These are phyloP conservation scores for Hypsopygia costalis DNA, from an alignment of 2,888 invertebrate genomes.

Conservation along the genomic window DNA sequence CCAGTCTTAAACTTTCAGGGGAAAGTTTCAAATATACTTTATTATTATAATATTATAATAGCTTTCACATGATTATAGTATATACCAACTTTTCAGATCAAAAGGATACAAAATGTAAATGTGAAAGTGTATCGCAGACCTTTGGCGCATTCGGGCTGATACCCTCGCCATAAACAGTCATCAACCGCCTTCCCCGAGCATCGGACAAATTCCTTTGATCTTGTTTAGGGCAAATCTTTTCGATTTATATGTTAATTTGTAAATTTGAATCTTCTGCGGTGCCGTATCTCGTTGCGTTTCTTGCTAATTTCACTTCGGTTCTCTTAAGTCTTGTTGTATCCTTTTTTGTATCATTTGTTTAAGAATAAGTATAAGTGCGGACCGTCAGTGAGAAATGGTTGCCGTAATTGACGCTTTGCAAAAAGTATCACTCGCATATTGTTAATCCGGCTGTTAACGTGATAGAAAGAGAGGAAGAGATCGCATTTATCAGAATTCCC, in stretches of 20 bases:
- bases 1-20: too few relatives aligned
- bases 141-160: slow-evolving; percentile 31
- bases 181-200: slow-evolving; percentile 51
- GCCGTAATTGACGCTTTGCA: too few relatives aligned
- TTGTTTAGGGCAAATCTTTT: slow-evolving; percentile 77
- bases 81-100: slow-evolving; percentile 37
- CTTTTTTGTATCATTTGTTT: too few relatives aligned
- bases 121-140: slow-evolving; percentile 38
- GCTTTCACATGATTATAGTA: too few relatives aligned
- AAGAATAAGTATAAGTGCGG: too few relatives aligned
- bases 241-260: slow-evolving; percentile 78
- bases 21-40: too few relatives aligned
- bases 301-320: slow-evolving; percentile 50
- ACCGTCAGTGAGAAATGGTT: too few relatives aligned
- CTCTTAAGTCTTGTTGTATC: slow-evolving; percentile 22
- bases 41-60: too few relatives aligned
- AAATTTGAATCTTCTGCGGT: slow-evolving; percentile 70
- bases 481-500: too few relatives aligned
- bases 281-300: slow-evolving; percentile 44
- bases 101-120: slow-evolving; percentile 51
- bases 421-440: too few relatives aligned
- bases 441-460: too few relatives aligned
- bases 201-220: slow-evolving; percentile 75
- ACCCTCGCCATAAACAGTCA: slow-evolving; percentile 62
- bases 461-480: too few relatives aligned